These are phyloP conservation scores for Cylindroiulus punctatus DNA, from an alignment of 2,888 invertebrate species.

Conservation along the genomic window DNA sequence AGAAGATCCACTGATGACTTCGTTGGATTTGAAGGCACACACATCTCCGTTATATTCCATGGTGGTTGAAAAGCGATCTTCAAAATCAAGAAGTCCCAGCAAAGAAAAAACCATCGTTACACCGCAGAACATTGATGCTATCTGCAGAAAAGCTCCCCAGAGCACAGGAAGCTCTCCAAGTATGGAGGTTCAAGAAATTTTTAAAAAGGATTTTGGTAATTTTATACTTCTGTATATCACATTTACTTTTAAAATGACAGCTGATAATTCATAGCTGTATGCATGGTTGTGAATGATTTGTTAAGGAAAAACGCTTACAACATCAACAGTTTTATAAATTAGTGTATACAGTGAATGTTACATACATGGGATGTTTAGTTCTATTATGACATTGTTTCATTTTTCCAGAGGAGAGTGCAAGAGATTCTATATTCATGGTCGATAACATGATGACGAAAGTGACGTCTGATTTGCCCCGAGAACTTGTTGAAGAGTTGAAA, in stretches of 20 bases:
- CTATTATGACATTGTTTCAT: background rate
- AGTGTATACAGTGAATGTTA: background rate
- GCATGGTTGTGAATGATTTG: background rate
- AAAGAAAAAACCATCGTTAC: conserved; percentile 19
- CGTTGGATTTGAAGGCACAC: background rate
- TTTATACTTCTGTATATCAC: background rate
- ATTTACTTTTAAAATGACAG: background rate
- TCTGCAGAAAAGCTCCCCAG: conserved; percentile 51
- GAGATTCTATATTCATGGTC: background rate
- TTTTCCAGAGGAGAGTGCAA: background rate
- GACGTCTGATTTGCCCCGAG: background rate
- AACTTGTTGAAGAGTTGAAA: background rate
- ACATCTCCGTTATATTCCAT: background rate
- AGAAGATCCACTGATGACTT: conserved; percentile 3
- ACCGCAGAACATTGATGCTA: background rate
- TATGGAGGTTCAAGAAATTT: conserved; percentile 87
- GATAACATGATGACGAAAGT: conserved; percentile 22
- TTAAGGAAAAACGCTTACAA: background rate
- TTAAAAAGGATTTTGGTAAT: conserved; percentile 63
- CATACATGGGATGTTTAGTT: background rate
- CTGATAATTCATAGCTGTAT: background rate
- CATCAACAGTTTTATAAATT: background rate
- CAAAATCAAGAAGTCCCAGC: background rate
- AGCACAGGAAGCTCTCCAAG: conserved; percentile 91
- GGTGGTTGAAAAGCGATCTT: background rate